phyloP scores from a whole-genome alignment of 2,113 vertebrate species.

The Pluvianellus socialis region DNA sequence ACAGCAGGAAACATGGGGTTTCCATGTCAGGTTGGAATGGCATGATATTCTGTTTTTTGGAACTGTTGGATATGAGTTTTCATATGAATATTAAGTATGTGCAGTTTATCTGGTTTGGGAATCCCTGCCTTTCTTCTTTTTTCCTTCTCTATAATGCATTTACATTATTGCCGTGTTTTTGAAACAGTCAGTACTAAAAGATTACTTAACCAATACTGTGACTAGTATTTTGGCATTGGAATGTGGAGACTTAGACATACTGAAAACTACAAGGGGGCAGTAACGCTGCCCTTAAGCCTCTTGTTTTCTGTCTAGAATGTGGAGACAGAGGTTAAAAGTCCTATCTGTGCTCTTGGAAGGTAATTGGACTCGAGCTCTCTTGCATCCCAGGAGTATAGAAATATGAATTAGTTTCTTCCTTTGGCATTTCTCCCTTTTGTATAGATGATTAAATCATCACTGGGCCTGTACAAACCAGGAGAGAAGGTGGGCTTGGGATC shows the following conservation, averaged over 20 bases:
- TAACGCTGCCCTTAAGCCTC: background rate
- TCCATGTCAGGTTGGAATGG: background rate
- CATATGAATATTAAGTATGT: background rate
- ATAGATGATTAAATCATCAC: constrained; percentile 33
- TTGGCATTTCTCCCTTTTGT: constrained; percentile 33
- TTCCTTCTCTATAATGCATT: background rate
- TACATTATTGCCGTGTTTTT: background rate
- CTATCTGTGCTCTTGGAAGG: background rate
- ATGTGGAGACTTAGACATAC: background rate
- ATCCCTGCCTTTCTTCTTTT: background rate
- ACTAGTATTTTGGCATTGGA: background rate
- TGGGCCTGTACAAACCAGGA: background rate
- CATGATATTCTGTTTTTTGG: background rate
- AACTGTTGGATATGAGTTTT: background rate
- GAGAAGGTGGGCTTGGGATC: background rate
- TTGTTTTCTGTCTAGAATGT: background rate
- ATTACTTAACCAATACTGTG: background rate
- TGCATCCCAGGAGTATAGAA: background rate
- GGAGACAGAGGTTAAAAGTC: background rate
- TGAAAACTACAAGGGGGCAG: background rate
- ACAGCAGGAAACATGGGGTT: background rate
- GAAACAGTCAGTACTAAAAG: background rate
- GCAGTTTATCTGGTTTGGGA: background rate
- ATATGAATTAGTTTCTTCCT: constrained; percentile 32
- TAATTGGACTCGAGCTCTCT: constrained; percentile 9